Conservation (phyloP, 2,113 vertebrate genomes). For the Petroica traversi region DNA sequence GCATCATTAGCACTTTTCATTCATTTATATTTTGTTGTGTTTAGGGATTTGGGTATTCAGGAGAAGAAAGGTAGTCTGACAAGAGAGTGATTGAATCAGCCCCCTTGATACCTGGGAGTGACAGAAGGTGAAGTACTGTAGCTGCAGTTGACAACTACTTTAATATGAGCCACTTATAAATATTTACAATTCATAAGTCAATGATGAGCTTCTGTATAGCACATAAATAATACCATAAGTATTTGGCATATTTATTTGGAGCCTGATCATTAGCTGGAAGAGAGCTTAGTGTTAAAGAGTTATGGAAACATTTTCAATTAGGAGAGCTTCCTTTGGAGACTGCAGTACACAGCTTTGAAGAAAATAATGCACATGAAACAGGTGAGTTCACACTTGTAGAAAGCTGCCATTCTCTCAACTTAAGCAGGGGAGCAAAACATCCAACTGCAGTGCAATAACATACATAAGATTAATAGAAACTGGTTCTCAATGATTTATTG, state of each 20-base stretch:
- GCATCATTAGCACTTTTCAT: conserved; percentile 72
- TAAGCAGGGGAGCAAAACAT: neutral
- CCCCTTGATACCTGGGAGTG: conserved; percentile 72
- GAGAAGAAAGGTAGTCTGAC: conserved; percentile 76
- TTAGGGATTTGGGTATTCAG: conserved; percentile 73
- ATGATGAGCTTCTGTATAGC: conserved; percentile 53
- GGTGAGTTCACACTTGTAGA: neutral
- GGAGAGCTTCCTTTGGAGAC: neutral
- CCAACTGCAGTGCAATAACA: neutral
- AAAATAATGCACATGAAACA: conserved; percentile 1
- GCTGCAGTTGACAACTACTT: conserved; percentile 73
- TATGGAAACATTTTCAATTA: conserved; percentile 45
- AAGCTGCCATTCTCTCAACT: neutral
- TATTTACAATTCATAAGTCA: conserved; percentile 77
- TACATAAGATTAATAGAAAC: neutral
- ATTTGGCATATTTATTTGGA: conserved; percentile 61
- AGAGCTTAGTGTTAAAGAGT: conserved; percentile 15
- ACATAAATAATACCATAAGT: conserved; percentile 58
- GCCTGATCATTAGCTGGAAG: conserved; percentile 23
- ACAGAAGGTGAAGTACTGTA: conserved; percentile 73
- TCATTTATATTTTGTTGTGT: conserved; percentile 79
- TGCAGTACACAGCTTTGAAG: neutral
- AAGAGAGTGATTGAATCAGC: conserved; percentile 73
- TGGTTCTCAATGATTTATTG: neutral
- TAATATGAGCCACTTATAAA: conserved; percentile 79